phyloP scores from a whole-genome alignment of 2,797 vertebrate species.

The Megalops cyprinoides region DNA sequence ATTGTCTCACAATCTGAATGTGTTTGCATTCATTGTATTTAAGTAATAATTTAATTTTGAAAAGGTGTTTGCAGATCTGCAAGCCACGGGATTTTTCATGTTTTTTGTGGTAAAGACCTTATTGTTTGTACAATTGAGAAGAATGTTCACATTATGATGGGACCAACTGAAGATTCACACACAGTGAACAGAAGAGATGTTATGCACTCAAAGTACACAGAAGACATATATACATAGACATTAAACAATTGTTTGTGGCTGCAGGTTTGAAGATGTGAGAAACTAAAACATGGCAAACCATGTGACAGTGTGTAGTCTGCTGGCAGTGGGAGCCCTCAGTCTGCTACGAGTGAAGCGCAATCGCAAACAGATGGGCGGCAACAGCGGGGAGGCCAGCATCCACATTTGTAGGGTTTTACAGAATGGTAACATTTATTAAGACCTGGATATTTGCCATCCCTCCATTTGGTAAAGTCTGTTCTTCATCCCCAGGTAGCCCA shows the following conservation, averaged over 20 bases:
- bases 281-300: not conserved
- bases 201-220: not conserved
- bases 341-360: not conserved
- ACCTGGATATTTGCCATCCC: slow-evolving; percentile 9
- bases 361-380: slow-evolving; percentile 2
- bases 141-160: too few species aligned
- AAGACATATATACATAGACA: not conserved
- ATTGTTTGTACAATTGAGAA: too few species aligned
- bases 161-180: too few species aligned
- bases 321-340: slow-evolving; percentile 1
- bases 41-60: too few species aligned
- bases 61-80: too few species aligned
- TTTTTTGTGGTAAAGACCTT: too few species aligned
- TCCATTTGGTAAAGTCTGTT: not conserved
- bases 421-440: slow-evolving; percentile 22
- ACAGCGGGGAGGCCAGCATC: not conserved
- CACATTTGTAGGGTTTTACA: not conserved
- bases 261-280: not conserved
- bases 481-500: slow-evolving; percentile 15
- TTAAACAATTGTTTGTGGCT: not conserved
- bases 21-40: too few species aligned
- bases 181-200: too few species aligned
- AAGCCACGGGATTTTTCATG: too few species aligned
- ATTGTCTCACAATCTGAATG: too few species aligned
- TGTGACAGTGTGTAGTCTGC: not conserved